These are phyloP conservation scores for Clupea harengus DNA, from an alignment of 2,113 vertebrate species.

Conservation along the genomic window DNA sequence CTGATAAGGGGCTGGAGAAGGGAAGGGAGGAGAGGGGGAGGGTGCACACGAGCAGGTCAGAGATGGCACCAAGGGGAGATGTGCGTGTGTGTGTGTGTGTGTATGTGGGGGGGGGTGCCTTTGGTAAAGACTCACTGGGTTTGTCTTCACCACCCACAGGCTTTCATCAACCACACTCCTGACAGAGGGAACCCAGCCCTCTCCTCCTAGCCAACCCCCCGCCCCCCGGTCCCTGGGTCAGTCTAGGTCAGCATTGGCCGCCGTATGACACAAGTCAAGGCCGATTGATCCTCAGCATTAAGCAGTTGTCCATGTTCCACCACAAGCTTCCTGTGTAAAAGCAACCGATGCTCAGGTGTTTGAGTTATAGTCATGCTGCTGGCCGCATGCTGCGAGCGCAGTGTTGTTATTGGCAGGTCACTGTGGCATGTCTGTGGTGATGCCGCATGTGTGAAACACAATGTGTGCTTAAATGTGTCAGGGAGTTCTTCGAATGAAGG, in stretches of 20 bases:
- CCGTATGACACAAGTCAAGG: background rate
- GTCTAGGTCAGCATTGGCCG: constrained; percentile 1
- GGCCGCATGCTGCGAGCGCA: background rate
- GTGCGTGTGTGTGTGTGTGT: too few relatives aligned
- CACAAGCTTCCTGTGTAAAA: background rate
- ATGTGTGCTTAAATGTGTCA: constrained; percentile 44
- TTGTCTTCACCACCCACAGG: background rate
- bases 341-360: background rate
- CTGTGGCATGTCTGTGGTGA: background rate
- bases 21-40: background rate
- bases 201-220: constrained; percentile 26
- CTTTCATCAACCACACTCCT: background rate
- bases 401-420: constrained; percentile 16
- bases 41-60: constrained; percentile 5
- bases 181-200: background rate
- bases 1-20: constrained; percentile 10
- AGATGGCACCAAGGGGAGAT: background rate
- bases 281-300: background rate
- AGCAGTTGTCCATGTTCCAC: background rate
- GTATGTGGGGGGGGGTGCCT: too few relatives aligned
- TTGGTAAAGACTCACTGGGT: background rate
- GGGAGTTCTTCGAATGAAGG: constrained; percentile 47
- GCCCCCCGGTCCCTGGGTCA: constrained; percentile 34
- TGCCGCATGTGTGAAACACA: constrained; percentile 21
- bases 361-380: background rate